Conservation (phyloP, 2,797 vertebrate species). For the Stomatorhinus walkeri region DNA sequence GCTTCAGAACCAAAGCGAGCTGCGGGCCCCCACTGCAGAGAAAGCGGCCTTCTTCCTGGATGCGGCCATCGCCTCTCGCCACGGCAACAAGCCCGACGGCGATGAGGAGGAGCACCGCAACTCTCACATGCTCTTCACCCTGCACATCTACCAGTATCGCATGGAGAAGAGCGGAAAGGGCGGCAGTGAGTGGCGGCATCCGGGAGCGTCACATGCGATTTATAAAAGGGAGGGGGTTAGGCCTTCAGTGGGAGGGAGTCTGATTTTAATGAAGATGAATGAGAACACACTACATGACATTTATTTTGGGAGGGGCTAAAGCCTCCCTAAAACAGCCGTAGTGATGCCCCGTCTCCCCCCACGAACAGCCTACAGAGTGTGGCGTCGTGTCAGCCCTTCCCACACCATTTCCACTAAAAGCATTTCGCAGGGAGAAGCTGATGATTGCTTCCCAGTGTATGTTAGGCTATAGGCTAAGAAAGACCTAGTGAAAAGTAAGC, state of each 20-base stretch:
- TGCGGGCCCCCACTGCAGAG: constrained; percentile 86
- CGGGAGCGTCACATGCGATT: background rate
- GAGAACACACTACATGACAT: background rate
- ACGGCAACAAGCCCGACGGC: constrained; percentile 69
- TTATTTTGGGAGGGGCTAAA: background rate
- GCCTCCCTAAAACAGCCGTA: background rate
- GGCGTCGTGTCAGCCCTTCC: background rate
- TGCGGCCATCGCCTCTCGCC: constrained; percentile 82
- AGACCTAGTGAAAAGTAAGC: background rate
- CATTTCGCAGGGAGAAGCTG: background rate
- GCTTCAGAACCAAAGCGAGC: constrained; percentile 96
- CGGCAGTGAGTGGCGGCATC: constrained; percentile 73
- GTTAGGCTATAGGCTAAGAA: background rate
- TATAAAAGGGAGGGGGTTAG: background rate
- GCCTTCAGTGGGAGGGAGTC: background rate
- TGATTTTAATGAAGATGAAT: background rate
- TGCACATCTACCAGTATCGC: constrained; percentile 97
- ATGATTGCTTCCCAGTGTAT: background rate
- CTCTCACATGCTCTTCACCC: constrained; percentile 96
- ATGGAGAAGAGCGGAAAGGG: constrained; percentile 97
- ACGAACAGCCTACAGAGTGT: background rate
- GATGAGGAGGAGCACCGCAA: constrained; percentile 85
- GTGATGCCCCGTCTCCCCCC: background rate
- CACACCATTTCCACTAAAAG: background rate
- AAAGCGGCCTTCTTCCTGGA: constrained; percentile 95